A percentile compares a stretch with the other conserved stretches of the same genome.
These are phyloP conservation scores for Luffia ferchaultella DNA, from an alignment of 2,888 invertebrate genomes.

Conservation along the genomic window DNA sequence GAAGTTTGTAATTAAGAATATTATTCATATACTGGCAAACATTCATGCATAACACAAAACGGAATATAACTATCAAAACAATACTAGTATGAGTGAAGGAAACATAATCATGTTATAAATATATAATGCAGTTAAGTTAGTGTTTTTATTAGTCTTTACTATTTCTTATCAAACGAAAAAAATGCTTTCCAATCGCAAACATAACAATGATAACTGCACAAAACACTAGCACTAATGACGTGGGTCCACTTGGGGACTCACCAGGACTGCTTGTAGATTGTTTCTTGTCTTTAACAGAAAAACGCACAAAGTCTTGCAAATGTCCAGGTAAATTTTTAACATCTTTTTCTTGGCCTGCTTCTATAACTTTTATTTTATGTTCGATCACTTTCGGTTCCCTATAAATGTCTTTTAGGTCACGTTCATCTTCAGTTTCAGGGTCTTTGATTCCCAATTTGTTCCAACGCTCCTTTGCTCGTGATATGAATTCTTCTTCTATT, in stretches of 20 bases:
- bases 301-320: slow-evolving; percentile 79
- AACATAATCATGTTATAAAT: neutral
- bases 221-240: slow-evolving; percentile 56
- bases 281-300: slow-evolving; percentile 55
- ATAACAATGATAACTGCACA: slow-evolving; percentile 55
- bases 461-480: slow-evolving; percentile 76
- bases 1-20: too few species aligned
- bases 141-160: slow-evolving; percentile 40
- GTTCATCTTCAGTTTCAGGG: slow-evolving; percentile 70
- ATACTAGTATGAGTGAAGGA: neutral
- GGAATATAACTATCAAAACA: slow-evolving; percentile 1
- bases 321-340: slow-evolving; percentile 76
- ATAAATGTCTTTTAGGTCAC: slow-evolving; percentile 33
- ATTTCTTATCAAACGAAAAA: slow-evolving; percentile 41
- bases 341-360: slow-evolving; percentile 69
- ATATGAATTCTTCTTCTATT: slow-evolving; percentile 81
- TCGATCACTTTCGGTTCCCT: slow-evolving; percentile 48
- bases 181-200: slow-evolving; percentile 46
- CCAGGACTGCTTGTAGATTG: slow-evolving; percentile 61
- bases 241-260: slow-evolving; percentile 45
- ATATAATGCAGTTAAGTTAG: slow-evolving; percentile 11
- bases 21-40: neutral
- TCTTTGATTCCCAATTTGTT: slow-evolving; percentile 74
- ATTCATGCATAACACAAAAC: slow-evolving; percentile 2
- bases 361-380: slow-evolving; percentile 70